These are phyloP conservation scores for Helicorthomorpha holstii DNA, from an alignment of 1,140 invertebrate genomes.

Conservation along the genomic window DNA sequence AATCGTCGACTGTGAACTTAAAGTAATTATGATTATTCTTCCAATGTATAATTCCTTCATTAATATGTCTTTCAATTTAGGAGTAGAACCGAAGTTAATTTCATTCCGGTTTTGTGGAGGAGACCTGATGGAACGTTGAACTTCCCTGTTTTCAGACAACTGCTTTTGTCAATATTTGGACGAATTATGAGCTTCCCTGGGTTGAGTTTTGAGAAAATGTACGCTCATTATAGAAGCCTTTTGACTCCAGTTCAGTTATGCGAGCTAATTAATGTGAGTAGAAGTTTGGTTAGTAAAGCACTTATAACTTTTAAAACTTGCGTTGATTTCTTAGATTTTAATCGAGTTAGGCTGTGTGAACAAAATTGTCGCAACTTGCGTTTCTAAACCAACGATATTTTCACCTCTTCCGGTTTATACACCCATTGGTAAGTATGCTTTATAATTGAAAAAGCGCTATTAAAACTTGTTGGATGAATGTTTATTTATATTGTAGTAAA, in stretches of 20 bases:
- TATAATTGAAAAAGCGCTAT: neutral
- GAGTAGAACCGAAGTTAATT: neutral
- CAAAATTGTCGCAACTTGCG: neutral
- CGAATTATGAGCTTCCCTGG: conserved; percentile 43
- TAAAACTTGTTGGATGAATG: neutral
- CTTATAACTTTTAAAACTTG: neutral
- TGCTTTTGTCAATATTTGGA: conserved; percentile 44
- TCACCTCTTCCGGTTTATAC: neutral
- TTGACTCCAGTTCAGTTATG: conserved; percentile 23
- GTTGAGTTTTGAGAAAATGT: conserved; percentile 16
- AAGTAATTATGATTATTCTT: neutral
- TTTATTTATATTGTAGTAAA: neutral
- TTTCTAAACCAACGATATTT: neutral
- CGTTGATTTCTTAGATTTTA: neutral
- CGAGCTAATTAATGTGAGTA: conserved; percentile 21
- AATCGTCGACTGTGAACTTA: neutral
- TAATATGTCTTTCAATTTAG: neutral
- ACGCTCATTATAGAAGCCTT: conserved; percentile 13
- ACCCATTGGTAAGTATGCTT: neutral
- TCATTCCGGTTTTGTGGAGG: conserved; percentile 42
- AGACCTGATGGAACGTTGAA: conserved; percentile 54
- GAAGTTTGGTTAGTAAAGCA: neutral
- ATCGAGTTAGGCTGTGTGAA: neutral
- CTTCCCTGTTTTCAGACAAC: conserved; percentile 42
- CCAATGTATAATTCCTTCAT: neutral